Evolutionary conservation across 2,888 invertebrate species (phyloP), one percentile per base, ranked within the genome.

Genomic region (Amblyjoppa fuscipennis): DNA sequence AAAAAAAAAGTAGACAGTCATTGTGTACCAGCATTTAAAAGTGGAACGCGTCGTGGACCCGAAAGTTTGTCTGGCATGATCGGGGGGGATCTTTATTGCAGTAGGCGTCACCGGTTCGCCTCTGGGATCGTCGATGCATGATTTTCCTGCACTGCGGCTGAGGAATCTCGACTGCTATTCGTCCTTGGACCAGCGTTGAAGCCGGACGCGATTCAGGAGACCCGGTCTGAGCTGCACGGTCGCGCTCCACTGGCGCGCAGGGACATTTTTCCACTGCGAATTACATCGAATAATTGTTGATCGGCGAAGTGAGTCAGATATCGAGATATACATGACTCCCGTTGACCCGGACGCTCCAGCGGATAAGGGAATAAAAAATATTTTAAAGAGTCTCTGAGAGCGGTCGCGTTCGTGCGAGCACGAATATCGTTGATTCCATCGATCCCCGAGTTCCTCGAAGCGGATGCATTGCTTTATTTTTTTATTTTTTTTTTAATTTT

Each of bases 281-380:
- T 31, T 16, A 4, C 5, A 31, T 64, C 31, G 20, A 38, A 64
- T 64, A 38, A 68, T 25, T 53, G 51, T 66, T 38, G 76, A 53
- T 51, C 31, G 20, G 13, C 7, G 34, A 56, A 53, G n/a, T 13
- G 51, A 9, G 45, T 53, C 51, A 51, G 28, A 69, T 45, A 49
- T 69, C 49, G n/a, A 4, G 31, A 51, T 13, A 69, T 25, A 59
- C 56, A 45, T 25, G 79, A 16, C 70, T 71, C 25, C 11, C 20
- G 16, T 25, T 73, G 77, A 78, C 83, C 68, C 74, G 78, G 74
- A 69, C 41, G 49, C 73, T 51, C 45, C 4, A 13, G 16, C 31
- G 73, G 53, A 73, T 64, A 66, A 28, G 11, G n/a, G 16, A 9
- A 38, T 16, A 70, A 51, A 59, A 78, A 61, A 78, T 59, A 78